These are phyloP conservation scores for Tetragnatha versicolor DNA, from an alignment of 1,140 invertebrate genomes.

Conservation along the genomic window DNA sequence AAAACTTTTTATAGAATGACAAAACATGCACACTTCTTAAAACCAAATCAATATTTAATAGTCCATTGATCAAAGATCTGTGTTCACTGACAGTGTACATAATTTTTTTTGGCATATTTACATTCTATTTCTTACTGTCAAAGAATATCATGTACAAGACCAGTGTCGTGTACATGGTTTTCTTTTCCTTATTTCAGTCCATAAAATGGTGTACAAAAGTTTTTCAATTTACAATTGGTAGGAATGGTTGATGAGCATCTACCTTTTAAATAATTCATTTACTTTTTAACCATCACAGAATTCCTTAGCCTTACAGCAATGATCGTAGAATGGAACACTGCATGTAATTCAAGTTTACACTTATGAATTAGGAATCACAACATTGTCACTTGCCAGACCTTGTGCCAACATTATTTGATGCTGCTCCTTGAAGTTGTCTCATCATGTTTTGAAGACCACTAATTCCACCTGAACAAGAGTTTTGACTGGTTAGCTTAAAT, in stretches of 20 bases:
- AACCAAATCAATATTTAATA: too few species aligned
- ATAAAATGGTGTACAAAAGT: slow-evolving; percentile 53
- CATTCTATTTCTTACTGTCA: slow-evolving; percentile 9
- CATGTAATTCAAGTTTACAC: neutral
- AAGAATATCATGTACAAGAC: slow-evolving; percentile 37
- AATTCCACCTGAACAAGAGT: slow-evolving; percentile 82
- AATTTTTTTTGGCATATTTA: slow-evolving; percentile 49
- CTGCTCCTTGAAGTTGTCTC: slow-evolving; percentile 90
- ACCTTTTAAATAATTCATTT: slow-evolving; percentile 4
- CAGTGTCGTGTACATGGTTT: slow-evolving; percentile 10
- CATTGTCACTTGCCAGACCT: slow-evolving; percentile 42
- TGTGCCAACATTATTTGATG: slow-evolving; percentile 41
- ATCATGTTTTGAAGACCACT: slow-evolving; percentile 97
- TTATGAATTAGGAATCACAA: slow-evolving; percentile 5
- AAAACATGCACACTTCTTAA: too few species aligned
- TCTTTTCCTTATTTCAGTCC: slow-evolving; percentile 26
- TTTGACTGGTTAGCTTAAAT: neutral
- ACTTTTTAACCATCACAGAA: slow-evolving; percentile 41
- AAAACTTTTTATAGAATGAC: too few species aligned
- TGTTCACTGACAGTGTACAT: too few species aligned
- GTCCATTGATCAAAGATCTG: too few species aligned
- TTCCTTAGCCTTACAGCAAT: slow-evolving; percentile 20
- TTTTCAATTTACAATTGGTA: slow-evolving; percentile 22
- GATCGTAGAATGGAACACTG: neutral
- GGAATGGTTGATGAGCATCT: slow-evolving; percentile 28